Base-by-base conservation (phyloP, 2,797 vertebrate genomes). In the Alosa sapidissima region DNA sequence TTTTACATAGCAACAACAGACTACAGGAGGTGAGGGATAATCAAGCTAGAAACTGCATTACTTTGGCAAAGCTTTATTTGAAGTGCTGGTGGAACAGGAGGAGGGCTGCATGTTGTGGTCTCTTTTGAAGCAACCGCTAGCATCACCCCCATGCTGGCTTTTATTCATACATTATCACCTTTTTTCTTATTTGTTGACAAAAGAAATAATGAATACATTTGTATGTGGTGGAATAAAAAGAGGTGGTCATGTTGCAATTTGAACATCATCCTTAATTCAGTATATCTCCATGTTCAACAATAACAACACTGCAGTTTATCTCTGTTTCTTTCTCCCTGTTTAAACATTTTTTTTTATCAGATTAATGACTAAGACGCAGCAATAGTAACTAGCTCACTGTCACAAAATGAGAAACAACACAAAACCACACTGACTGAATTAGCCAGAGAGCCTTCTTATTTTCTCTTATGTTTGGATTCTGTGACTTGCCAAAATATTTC, bases 401-500 rank as follows among this genome's bases (percentile, higher is more conserved):
- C 21, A 58, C 55, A 54, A 54, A 54, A 28, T 68, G 33, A 33
- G 6, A 41, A 41, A 72, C 13, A 19, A 78, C 14, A 78, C 41
- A 21, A 1, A 47, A 19, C 16, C 16, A 78, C 5, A 21, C 16
- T 45, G 16, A 47, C 7, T 78, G 41, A 47, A 16, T 5, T 36
- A 78, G 65, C 24, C 65, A 21, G 36, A n/a, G 72, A 16, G 9
- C 41, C 6, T 2, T 19, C 13, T 75, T 8, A 1, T 36, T 2
- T 28, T 45, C 72, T 21, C 72, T 14, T 41, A 45, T 47, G 14
- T 78, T 78, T 78, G 41, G 6, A 47, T 58, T 16, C 13, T 78
- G 36, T 78, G 72, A 78, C 72, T 78, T 78, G 72, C 72, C 72
- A 78, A 78, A 47, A 78, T 78, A 78, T 78, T 45, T 78, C 72